Base-by-base conservation (phyloP, 2,113 vertebrate species). In the Nymphicus hollandicus region DNA sequence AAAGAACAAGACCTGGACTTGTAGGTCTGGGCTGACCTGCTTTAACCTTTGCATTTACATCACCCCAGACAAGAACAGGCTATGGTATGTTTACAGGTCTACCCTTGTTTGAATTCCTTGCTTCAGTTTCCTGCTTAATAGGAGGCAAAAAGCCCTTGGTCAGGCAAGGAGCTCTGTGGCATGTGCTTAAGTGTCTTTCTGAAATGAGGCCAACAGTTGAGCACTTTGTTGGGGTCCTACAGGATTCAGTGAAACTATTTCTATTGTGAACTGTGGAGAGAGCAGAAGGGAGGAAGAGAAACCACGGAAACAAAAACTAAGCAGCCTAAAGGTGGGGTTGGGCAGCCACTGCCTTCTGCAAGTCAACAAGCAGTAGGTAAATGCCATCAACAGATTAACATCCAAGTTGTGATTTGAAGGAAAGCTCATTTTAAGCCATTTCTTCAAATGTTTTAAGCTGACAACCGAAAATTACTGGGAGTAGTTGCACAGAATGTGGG, bases 401-500 rank as follows among this genome's bases (percentile, higher is more conserved):
- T 15, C 58, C 35, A 9, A 41, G 68, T 1, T 31, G n/a, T 27
- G 49, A 74, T 79, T 69, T 63, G 10, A 41, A 25, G 68, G 55
- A 65, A 82, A 71, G 28, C 39, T 86, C n/a, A 29, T 11, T 63
- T 58, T 8, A 61, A 86, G 27, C 47, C 1, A 58, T 56, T 84
- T 68, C 44, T 86, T 77, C 80, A 78, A 89, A 56, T 31, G 49
- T 39, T 89, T 83, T 92, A 73, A 60, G 81, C 61, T 86, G 87
- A 43, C 86, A 52, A 28, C 22, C 87, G 43, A 76, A 76, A 65
- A 27, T 69, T 44, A 52, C 80, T 70, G 76, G 72, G 60, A 95
- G 63, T 13, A 31, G 35, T 33, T 52, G 66, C 35, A 80, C 11
- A 24, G 53, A n/a, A 39, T 29, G 37, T 17, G 41, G 37, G n/a